Conservation (phyloP, 1,140 invertebrate species). For the Chymomyza costata region DNA sequence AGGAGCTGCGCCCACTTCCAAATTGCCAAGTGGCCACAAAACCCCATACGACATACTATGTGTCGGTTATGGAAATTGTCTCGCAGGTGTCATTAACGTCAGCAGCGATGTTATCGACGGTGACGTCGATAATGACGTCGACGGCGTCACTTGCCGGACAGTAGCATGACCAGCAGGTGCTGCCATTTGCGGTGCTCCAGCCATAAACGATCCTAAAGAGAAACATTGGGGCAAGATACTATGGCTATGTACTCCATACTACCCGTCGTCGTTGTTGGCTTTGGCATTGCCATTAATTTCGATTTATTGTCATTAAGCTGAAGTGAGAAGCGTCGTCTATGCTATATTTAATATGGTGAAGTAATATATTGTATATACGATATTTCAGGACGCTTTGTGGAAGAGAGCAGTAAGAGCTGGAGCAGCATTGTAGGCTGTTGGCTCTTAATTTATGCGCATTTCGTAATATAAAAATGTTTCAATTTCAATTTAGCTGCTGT, state of each 20-base stretch:
- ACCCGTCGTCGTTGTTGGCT: conserved; percentile 4
- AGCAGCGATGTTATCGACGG: conserved; percentile 25
- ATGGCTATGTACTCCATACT: conserved; percentile 1
- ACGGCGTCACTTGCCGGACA: conserved; percentile 19
- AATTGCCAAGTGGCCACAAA: conserved; percentile 12
- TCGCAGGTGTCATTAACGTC: conserved; percentile 68
- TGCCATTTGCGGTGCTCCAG: conserved; percentile 46
- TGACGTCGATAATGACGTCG: conserved; percentile 56
- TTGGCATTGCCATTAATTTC: conserved; percentile 63
- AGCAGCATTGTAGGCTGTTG: too few species aligned
- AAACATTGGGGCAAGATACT: conserved; percentile 7
- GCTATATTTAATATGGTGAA: conserved; percentile 47
- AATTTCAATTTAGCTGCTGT: conserved; percentile 27
- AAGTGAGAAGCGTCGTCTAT: conserved; percentile 29
- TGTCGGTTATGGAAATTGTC: conserved; percentile 71
- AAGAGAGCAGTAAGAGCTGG: too few species aligned
- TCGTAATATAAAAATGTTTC: conserved; percentile 11
- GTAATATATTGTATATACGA: conserved; percentile 1
- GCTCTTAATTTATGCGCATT: conserved; percentile 58
- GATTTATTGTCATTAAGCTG: conserved; percentile 70
- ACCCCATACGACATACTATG: conserved; percentile 50
- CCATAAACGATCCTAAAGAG: conserved; percentile 30
- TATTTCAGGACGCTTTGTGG: too few species aligned
- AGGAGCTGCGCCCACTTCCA: not conserved
- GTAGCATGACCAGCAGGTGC: conserved; percentile 45